These are phyloP conservation scores for Reinhardtius hippoglossoides DNA, from an alignment of 2,113 vertebrate genomes.

Conservation along the genomic window DNA sequence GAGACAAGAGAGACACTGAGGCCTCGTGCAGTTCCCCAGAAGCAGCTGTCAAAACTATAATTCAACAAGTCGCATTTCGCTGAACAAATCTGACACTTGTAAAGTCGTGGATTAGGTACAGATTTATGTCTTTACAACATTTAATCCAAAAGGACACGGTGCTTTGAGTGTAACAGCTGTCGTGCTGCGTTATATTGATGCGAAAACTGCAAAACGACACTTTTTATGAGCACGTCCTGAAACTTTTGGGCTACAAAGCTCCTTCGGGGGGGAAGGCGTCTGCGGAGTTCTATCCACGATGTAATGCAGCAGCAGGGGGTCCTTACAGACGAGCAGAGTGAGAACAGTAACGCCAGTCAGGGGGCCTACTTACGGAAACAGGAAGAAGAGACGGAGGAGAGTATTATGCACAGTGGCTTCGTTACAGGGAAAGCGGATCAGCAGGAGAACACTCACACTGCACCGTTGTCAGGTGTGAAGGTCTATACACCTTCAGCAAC, in stretches of 20 bases:
- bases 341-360: slow-evolving; percentile 21
- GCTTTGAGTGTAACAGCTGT: slow-evolving; percentile 2
- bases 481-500: not conserved
- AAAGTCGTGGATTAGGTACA: slow-evolving; percentile 24
- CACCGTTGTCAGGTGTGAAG: not conserved
- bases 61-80: not conserved
- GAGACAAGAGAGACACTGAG: slow-evolving; percentile 3
- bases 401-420: not conserved
- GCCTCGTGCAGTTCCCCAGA: slow-evolving; percentile 4
- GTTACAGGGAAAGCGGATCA: slow-evolving; percentile 6
- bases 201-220: slow-evolving; percentile 33
- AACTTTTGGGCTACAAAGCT: not conserved
- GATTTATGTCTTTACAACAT: slow-evolving; percentile 37
- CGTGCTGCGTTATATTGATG: slow-evolving; percentile 11
- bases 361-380: not conserved
- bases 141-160: slow-evolving; percentile 24
- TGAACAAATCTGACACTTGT: too few species aligned
- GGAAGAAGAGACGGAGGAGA: not conserved
- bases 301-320: slow-evolving; percentile 29
- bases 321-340: slow-evolving; percentile 17
- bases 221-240: not conserved
- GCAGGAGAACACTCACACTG: not conserved
- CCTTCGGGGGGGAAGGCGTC: not conserved
- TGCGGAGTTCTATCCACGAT: slow-evolving; percentile 2
- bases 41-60: slow-evolving; percentile 22